A percentile compares a stretch with the other conserved stretches of the same genome.
phyloP scores from a whole-genome alignment of 2,797 vertebrate species.

The Spinibarbus caldwelli region DNA sequence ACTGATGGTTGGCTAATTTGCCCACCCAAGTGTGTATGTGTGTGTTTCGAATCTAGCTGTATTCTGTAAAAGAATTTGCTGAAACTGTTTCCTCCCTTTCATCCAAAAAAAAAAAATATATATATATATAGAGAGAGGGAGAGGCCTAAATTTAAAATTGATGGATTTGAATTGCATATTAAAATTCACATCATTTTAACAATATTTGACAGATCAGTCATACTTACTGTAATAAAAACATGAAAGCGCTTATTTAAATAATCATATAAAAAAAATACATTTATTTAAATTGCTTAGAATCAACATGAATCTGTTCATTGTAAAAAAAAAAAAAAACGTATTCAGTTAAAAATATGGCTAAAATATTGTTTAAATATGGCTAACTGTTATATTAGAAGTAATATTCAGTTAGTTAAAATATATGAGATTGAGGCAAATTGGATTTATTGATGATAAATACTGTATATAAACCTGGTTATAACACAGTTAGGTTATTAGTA shows the following conservation, averaged over 20 bases:
- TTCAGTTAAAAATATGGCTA: too few relatives aligned
- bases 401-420: too few relatives aligned
- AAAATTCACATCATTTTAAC: neutral
- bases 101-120: too few relatives aligned
- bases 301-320: neutral
- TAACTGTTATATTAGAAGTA: too few relatives aligned
- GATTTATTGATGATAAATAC: too few relatives aligned
- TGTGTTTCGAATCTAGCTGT: neutral
- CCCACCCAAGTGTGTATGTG: constrained; percentile 4
- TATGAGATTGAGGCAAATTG: too few relatives aligned
- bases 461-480: too few relatives aligned
- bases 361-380: too few relatives aligned
- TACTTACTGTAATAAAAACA: neutral
- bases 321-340: neutral
- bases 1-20: constrained; percentile 6
- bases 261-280: neutral
- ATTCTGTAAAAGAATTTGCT: neutral
- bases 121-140: too few relatives aligned
- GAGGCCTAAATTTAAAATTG: neutral
- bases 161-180: neutral
- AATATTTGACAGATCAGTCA: neutral
- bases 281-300: neutral
- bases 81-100: neutral
- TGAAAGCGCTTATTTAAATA: neutral
- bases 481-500: too few relatives aligned